phyloP scores from a whole-genome alignment of 1,140 invertebrate species.

The Drosophila subpulchrella region DNA sequence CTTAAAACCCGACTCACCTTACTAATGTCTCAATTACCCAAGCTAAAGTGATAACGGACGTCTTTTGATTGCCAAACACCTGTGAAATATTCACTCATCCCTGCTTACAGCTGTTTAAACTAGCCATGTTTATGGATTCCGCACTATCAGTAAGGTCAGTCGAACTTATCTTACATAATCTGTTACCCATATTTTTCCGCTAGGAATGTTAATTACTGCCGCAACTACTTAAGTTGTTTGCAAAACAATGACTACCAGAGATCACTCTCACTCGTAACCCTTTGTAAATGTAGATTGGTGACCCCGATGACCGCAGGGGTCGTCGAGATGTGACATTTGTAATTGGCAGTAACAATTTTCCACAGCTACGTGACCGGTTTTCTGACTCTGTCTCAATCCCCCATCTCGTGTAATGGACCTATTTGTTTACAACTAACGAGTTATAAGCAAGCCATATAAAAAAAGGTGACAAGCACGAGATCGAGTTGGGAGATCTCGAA shows the following conservation, averaged over 20 bases:
- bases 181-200: slow-evolving; percentile 21
- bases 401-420: slow-evolving; percentile 15
- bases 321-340: slow-evolving; percentile 17
- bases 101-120: slow-evolving; percentile 8
- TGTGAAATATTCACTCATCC: slow-evolving; percentile 4
- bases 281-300: slow-evolving; percentile 23
- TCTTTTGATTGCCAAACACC: slow-evolving; percentile 17
- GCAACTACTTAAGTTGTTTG: slow-evolving; percentile 16
- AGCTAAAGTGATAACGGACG: slow-evolving; percentile 17
- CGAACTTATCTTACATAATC: slow-evolving; percentile 29
- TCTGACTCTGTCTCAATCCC: slow-evolving; percentile 3
- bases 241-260: slow-evolving; percentile 1
- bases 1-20: slow-evolving; percentile 11
- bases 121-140: slow-evolving; percentile 4
- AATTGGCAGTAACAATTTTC: slow-evolving; percentile 29
- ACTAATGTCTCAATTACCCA: slow-evolving; percentile 22
- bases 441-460: slow-evolving; percentile 10
- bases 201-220: slow-evolving; percentile 11
- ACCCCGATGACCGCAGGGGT: slow-evolving; percentile 25
- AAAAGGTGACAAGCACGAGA: slow-evolving; percentile 43
- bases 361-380: slow-evolving; percentile 51
- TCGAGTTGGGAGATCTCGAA: slow-evolving; percentile 9
- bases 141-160: slow-evolving; percentile 27
- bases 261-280: slow-evolving; percentile 34
- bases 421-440: slow-evolving; percentile 45